Conservation (phyloP, 2,113 vertebrate genomes). For the Mobula hypostoma region DNA sequence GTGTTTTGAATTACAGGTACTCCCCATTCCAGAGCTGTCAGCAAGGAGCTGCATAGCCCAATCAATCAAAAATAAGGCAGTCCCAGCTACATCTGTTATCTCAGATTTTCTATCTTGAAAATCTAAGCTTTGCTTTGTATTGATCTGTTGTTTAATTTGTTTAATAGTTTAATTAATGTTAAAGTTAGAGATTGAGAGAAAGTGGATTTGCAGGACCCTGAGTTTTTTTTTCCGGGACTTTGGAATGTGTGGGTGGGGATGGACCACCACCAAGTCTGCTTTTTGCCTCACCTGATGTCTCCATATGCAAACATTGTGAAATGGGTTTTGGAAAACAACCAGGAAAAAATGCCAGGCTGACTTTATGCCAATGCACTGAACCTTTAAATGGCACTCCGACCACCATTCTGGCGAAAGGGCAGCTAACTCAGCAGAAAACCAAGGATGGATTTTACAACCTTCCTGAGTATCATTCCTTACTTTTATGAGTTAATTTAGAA, state of each 20-base stretch:
- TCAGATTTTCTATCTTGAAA: neutral
- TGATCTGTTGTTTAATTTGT: neutral
- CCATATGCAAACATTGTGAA: neutral
- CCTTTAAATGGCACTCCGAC: neutral
- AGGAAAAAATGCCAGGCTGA: neutral
- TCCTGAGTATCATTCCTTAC: neutral
- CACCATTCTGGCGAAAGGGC: neutral
- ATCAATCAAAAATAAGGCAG: neutral
- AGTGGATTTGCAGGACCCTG: neutral
- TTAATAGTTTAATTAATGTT: neutral
- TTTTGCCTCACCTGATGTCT: neutral
- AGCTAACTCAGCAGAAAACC: neutral
- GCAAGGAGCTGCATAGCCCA: neutral
- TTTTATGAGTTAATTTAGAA: neutral
- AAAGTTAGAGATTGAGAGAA: neutral
- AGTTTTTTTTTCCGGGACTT: neutral
- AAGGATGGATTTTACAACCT: neutral
- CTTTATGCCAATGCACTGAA: neutral
- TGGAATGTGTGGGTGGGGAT: too few relatives aligned
- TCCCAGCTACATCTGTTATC: neutral
- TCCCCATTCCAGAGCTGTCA: neutral
- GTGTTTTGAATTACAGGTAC: constrained; percentile 15
- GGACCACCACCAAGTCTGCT: neutral
- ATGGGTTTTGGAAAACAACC: neutral
- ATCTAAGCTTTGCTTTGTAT: neutral